phyloP scores from a whole-genome alignment of 2,888 invertebrate genomes.

The Dynastes tityus region DNA sequence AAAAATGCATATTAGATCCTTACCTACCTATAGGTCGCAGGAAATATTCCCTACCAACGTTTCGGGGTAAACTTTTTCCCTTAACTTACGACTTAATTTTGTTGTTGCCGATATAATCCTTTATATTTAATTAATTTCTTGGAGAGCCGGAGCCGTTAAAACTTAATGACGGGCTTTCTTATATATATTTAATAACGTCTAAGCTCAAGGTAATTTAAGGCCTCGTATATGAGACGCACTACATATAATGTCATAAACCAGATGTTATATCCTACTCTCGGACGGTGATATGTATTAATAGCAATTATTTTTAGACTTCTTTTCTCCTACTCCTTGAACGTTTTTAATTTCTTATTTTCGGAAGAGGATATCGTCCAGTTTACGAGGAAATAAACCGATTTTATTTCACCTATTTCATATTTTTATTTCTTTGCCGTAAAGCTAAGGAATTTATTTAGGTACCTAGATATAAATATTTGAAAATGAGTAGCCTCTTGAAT shows the following conservation, averaged over 20 bases:
- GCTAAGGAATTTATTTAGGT: conserved; percentile 10
- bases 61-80: conserved; percentile 24
- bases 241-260: conserved; percentile 33
- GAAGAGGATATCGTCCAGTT: conserved; percentile 22
- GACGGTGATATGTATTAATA: conserved; percentile 41
- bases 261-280: conserved; percentile 18
- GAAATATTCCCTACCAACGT: conserved; percentile 44
- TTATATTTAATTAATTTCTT: conserved; percentile 50
- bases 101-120: conserved; percentile 46
- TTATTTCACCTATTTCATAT: conserved; percentile 29
- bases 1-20: conserved; percentile 58
- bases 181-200: conserved; percentile 38
- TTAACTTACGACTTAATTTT: conserved; percentile 49
- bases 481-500: too few relatives aligned
- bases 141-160: conserved; percentile 27
- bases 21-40: conserved; percentile 49
- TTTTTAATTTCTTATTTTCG: conserved; percentile 45
- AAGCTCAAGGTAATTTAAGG: conserved; percentile 22
- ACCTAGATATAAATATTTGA: too few relatives aligned
- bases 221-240: conserved; percentile 24
- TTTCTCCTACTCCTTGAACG: conserved; percentile 16
- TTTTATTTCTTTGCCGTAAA: conserved; percentile 34
- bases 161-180: conserved; percentile 27
- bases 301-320: conserved; percentile 34
- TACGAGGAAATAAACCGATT: conserved; percentile 40